Percentiles rank a stretch among this genome's conserved stretches.
phyloP scores from a whole-genome alignment of 2,888 invertebrate species.

The Cacoxenus indagator region DNA sequence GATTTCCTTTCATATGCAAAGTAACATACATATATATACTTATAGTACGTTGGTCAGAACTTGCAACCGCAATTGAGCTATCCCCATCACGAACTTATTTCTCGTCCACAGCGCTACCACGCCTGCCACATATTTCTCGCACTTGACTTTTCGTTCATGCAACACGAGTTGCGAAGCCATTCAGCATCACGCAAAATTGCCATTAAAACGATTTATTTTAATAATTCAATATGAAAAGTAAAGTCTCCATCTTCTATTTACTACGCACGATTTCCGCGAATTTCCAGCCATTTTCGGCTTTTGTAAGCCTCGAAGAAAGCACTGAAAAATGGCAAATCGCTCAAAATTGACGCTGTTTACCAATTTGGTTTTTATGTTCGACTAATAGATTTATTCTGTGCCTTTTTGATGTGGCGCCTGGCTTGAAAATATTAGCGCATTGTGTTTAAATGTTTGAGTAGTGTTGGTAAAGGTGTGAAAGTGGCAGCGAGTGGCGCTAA shows the following conservation, averaged over 20 bases:
- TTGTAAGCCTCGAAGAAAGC: constrained; percentile 11
- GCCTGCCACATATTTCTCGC: neutral
- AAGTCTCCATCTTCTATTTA: neutral
- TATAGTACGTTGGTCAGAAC: no score
- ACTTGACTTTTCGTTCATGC: constrained; percentile 11
- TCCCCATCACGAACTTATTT: no score
- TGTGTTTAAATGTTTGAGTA: neutral
- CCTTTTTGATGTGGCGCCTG: constrained; percentile 20
- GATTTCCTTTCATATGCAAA: constrained; percentile 61
- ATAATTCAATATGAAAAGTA: constrained; percentile 52
- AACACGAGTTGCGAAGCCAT: neutral
- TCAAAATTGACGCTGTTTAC: constrained; percentile 56
- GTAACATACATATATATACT: constrained; percentile 34
- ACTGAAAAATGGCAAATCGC: constrained; percentile 35
- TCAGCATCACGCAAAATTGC: constrained; percentile 42
- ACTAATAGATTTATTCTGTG: constrained; percentile 38
- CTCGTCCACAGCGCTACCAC: neutral
- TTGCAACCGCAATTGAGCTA: no score
- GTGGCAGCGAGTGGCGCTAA: neutral
- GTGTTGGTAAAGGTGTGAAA: neutral
- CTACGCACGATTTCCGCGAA: constrained; percentile 33
- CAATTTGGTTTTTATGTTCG: constrained; percentile 64
- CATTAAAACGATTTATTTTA: constrained; percentile 68
- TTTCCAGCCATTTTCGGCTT: constrained; percentile 37
- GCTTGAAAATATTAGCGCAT: constrained; percentile 25